phyloP scores from a whole-genome alignment of 2,888 invertebrate species.

The Dolomedes plantarius region DNA sequence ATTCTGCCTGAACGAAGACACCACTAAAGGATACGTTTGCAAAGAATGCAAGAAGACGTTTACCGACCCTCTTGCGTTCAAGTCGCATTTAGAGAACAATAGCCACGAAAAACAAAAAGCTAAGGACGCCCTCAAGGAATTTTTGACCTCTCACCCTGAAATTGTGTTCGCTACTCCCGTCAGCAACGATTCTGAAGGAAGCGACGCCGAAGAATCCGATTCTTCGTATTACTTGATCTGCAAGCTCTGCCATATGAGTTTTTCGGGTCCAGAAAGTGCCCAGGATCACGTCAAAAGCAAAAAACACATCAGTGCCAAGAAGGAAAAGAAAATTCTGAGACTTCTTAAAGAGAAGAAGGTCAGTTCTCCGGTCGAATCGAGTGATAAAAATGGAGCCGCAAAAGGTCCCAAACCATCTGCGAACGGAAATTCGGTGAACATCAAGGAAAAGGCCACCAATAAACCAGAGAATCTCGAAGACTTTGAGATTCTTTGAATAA shows the following conservation, averaged over 20 bases:
- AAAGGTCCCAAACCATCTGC: not conserved
- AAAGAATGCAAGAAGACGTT: slow-evolving; percentile 53
- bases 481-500: slow-evolving; percentile 42
- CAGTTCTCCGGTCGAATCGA: not conserved
- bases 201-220: not conserved
- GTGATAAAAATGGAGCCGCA: no score
- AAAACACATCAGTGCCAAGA: slow-evolving; percentile 29
- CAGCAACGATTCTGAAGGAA: slow-evolving; percentile 21
- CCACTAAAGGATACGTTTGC: slow-evolving; percentile 17
- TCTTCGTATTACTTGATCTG: slow-evolving; percentile 31
- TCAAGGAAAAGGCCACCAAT: not conserved
- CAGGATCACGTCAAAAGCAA: slow-evolving; percentile 45
- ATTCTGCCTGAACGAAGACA: not conserved
- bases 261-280: slow-evolving; percentile 39
- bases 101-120: slow-evolving; percentile 40
- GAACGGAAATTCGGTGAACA: not conserved
- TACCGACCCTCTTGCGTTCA: slow-evolving; percentile 24
- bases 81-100: slow-evolving; percentile 43
- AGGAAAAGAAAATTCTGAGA: slow-evolving; percentile 17
- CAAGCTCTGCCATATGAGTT: slow-evolving; percentile 37
- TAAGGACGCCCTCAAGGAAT: slow-evolving; percentile 10
- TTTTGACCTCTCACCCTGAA: slow-evolving; percentile 29
- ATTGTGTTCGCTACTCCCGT: slow-evolving; percentile 24
- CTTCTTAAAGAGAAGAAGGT: slow-evolving; percentile 1
- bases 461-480: slow-evolving; percentile 12